Conservation (phyloP, 2,113 vertebrate species). For the Marcusenius ussheri region DNA sequence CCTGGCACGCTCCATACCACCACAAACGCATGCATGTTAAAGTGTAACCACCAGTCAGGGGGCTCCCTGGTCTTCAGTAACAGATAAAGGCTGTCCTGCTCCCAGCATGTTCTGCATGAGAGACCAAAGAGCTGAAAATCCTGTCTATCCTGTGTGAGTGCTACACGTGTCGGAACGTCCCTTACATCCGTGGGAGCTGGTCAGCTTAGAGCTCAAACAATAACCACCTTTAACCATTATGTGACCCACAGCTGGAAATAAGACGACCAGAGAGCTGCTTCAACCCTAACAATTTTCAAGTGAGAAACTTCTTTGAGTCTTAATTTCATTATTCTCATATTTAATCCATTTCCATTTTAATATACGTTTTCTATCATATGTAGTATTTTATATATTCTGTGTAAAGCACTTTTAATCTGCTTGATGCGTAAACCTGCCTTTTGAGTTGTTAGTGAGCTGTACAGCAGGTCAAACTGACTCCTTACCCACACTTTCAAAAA, state of each 20-base stretch:
- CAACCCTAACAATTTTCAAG: neutral
- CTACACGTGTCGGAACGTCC: neutral
- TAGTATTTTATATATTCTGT: neutral
- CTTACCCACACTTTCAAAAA: neutral
- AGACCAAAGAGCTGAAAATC: neutral
- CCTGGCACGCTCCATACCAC: neutral
- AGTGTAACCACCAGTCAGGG: conserved; percentile 33
- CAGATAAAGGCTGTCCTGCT: neutral
- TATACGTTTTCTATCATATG: neutral
- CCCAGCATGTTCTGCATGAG: neutral
- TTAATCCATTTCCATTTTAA: neutral
- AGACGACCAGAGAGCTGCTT: neutral
- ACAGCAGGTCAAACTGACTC: neutral
- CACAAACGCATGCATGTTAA: conserved; percentile 39
- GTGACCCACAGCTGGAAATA: neutral
- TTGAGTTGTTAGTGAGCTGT: neutral
- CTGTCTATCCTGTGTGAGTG: neutral
- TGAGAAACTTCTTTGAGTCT: neutral
- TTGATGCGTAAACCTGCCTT: too few species aligned
- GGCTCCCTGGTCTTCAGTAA: neutral
- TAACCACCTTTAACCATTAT: neutral
- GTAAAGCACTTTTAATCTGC: too few species aligned
- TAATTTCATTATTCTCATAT: neutral
- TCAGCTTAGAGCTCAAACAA: neutral
- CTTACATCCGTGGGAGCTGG: neutral